Conservation (phyloP, 2,113 vertebrate genomes). For the Serinus canaria region DNA sequence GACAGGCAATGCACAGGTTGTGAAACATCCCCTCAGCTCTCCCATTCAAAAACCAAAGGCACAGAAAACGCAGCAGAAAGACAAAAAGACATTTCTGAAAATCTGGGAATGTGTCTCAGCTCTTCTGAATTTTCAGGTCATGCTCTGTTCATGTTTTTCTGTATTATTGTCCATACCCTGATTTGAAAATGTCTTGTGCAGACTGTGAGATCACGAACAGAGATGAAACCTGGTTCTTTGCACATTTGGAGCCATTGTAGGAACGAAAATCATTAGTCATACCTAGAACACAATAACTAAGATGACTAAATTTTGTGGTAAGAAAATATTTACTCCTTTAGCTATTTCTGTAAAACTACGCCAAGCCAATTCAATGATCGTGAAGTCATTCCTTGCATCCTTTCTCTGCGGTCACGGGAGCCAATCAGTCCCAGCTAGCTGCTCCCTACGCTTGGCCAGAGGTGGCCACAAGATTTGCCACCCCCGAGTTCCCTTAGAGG, state of each 20-base stretch:
- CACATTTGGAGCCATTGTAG: neutral
- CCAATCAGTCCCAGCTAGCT: too few relatives aligned
- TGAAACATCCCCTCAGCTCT: neutral
- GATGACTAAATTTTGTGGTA: neutral
- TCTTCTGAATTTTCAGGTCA: neutral
- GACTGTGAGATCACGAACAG: neutral
- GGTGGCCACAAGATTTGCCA: too few relatives aligned
- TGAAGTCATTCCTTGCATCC: neutral
- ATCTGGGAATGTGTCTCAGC: neutral
- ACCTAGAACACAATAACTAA: neutral
- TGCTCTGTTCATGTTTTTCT: neutral
- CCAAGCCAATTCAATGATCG: neutral
- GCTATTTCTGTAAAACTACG: neutral
- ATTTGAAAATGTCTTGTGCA: neutral
- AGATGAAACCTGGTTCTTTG: fast-evolving
- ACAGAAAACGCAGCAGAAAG: neutral
- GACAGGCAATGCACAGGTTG: neutral
- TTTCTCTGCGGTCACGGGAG: too few relatives aligned
- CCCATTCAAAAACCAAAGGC: neutral
- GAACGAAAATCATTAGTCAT: neutral
- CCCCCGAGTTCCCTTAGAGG: too few relatives aligned
- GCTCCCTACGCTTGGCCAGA: too few relatives aligned
- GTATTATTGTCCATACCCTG: fast-evolving
- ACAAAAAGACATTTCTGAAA: neutral
- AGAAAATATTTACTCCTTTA: neutral